phyloP scores from a whole-genome alignment of 2,113 vertebrate genomes.

The Empidonax alnorum region DNA sequence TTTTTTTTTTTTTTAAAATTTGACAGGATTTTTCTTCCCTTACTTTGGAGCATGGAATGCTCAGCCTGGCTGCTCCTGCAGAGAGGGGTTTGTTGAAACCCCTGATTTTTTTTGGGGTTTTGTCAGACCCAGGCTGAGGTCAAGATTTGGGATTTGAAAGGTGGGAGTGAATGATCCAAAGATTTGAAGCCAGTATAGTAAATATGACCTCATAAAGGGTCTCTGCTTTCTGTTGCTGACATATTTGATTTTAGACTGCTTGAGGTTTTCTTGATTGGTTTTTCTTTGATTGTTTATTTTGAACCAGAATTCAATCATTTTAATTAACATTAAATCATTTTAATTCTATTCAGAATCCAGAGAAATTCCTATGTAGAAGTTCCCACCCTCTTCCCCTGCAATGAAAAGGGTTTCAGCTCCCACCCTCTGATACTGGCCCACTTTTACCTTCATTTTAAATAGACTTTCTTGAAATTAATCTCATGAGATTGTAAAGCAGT shows the following conservation, averaged over 20 bases:
- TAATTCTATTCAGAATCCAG: not conserved
- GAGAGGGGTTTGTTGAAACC: not conserved
- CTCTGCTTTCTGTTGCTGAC: not conserved
- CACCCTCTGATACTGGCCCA: not conserved
- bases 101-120: not conserved
- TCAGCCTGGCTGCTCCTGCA: not conserved
- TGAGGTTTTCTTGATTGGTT: not conserved
- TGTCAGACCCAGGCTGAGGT: not conserved
- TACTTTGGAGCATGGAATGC: not conserved
- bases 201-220: not conserved
- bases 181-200: not conserved
- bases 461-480: conserved; percentile 5
- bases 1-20: not conserved
- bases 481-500: not conserved
- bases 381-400: not conserved
- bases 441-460: not conserved
- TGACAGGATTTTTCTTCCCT: not conserved
- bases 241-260: not conserved
- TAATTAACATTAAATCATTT: not conserved
- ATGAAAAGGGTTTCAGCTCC: not conserved
- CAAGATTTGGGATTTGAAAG: not conserved
- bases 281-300: not conserved
- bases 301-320: not conserved
- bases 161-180: not conserved
- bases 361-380: not conserved